Evolutionary conservation across 2,113 vertebrate species (phyloP).

Genomic region (Marmota flaviventris): DNA sequence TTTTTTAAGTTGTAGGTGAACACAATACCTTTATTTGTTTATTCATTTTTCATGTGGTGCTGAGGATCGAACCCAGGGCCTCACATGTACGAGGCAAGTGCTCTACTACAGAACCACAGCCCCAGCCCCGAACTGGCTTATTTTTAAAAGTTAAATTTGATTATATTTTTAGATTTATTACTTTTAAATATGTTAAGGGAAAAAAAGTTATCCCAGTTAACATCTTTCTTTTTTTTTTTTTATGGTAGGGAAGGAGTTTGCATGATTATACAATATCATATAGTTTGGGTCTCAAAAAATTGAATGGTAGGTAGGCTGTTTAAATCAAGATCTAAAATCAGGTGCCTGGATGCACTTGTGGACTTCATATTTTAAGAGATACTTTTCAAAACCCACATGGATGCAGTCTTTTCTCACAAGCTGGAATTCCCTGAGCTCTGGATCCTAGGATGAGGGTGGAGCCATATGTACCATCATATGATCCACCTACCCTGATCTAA

Average conservation of each 20-base stretch:
- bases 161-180: neutral
- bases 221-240: neutral
- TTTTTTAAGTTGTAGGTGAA: neutral
- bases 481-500: neutral
- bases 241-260: neutral
- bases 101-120: too few species aligned
- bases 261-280: neutral
- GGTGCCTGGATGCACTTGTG: neutral
- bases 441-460: neutral
- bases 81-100: too few species aligned
- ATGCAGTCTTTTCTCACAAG: neutral
- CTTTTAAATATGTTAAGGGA: constrained; percentile 41
- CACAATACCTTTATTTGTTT: too few species aligned
- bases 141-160: constrained; percentile 20
- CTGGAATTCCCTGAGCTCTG: neutral
- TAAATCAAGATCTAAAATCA: constrained; percentile 33
- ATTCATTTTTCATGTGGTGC: too few species aligned
- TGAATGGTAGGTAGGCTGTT: neutral
- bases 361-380: neutral
- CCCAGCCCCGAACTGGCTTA: neutral
- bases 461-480: too few species aligned
- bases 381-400: neutral
- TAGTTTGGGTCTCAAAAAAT: neutral
- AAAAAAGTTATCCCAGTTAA: constrained; percentile 10
- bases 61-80: too few species aligned